Conservation (phyloP, 2,888 invertebrate genomes). For the Cataglyphis albicans region DNA sequence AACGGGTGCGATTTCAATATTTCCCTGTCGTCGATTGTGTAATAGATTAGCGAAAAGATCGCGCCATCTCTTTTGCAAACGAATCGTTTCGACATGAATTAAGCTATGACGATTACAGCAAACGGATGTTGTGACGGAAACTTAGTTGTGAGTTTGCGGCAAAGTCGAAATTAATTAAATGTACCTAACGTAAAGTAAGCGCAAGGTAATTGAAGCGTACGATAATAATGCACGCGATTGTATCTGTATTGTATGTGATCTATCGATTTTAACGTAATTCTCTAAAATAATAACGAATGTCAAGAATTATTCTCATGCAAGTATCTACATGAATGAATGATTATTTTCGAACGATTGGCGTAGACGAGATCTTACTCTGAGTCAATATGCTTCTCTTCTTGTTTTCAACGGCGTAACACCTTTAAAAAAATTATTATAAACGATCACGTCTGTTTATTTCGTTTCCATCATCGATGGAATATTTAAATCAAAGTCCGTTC, state of each 20-base stretch:
- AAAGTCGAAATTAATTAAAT: slow-evolving; percentile 13
- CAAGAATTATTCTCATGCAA: slow-evolving; percentile 1
- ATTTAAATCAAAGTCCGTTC: not conserved
- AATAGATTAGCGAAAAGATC: not conserved
- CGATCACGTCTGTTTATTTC: not conserved
- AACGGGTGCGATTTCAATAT: not conserved
- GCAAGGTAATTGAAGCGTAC: not conserved
- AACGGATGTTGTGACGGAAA: slow-evolving; percentile 20
- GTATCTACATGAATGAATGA: not conserved
- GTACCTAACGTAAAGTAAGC: not conserved
- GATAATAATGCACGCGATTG: not conserved
- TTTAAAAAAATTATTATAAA: not conserved
- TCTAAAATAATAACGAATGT: slow-evolving; percentile 11
- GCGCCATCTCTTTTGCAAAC: not conserved
- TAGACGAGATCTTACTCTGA: slow-evolving; percentile 27
- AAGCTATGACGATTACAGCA: not conserved
- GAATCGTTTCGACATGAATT: slow-evolving; percentile 1
- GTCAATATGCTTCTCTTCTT: not conserved
- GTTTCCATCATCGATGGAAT: not conserved
- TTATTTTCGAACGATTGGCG: not conserved
- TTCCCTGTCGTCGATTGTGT: not conserved
- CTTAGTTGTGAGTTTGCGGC: not conserved
- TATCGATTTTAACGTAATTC: slow-evolving; percentile 2
- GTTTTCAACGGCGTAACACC: not conserved
- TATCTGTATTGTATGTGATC: not conserved